Conservation (phyloP, 1,140 invertebrate species). For the Drosophila kurseongensis region DNA sequence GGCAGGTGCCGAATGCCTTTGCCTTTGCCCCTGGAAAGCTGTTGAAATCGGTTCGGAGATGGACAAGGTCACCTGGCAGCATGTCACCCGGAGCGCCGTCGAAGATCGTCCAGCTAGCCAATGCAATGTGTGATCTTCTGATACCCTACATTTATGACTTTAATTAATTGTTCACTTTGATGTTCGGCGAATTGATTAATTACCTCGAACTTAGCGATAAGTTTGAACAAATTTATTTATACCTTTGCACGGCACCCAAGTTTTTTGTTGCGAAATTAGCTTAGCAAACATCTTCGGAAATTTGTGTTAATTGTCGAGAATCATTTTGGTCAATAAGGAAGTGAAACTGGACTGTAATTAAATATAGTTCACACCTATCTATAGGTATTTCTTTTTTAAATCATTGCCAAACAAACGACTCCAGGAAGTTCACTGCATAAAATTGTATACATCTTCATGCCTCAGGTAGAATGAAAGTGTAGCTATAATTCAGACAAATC, state of each 20-base stretch:
- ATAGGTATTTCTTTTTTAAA: neutral
- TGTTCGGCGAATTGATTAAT: conserved; percentile 40
- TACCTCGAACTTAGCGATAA: conserved; percentile 28
- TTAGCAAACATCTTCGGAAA: conserved; percentile 28
- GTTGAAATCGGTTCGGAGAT: conserved; percentile 64
- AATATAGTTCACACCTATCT: conserved; percentile 7
- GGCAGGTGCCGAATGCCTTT: conserved; percentile 57
- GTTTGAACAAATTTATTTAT: conserved; percentile 28
- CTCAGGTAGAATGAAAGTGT: conserved; percentile 1
- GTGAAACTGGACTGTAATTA: conserved; percentile 1
- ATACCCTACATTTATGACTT: conserved; percentile 51
- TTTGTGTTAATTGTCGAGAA: conserved; percentile 40
- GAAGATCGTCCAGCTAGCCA: conserved; percentile 27
- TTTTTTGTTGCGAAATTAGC: conserved; percentile 20
- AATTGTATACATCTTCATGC: neutral
- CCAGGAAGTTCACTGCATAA: neutral
- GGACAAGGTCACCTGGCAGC: conserved; percentile 61
- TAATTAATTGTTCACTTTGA: conserved; percentile 54
- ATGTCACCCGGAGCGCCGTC: conserved; percentile 49
- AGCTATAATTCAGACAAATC: neutral
- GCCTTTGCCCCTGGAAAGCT: conserved; percentile 52
- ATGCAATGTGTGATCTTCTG: conserved; percentile 37
- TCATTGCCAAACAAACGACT: neutral
- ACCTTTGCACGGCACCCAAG: neutral
- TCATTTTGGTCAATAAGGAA: conserved; percentile 24